phyloP scores from a whole-genome alignment of 2,888 invertebrate genomes.

The Vesta saturnalis region DNA sequence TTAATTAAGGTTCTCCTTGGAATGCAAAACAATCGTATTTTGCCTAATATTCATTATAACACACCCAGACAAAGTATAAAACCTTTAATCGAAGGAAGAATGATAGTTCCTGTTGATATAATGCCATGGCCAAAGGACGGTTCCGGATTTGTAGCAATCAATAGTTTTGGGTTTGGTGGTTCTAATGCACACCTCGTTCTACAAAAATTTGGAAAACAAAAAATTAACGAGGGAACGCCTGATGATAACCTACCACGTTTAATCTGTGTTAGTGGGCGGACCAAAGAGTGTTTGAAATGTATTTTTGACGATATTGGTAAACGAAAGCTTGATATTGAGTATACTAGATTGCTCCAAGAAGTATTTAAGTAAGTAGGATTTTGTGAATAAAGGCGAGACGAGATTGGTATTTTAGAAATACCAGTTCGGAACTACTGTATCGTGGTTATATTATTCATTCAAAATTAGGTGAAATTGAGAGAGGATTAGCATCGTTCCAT shows the following conservation, averaged over 20 bases:
- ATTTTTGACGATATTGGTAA: constrained; percentile 73
- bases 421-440: constrained; percentile 11
- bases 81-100: constrained; percentile 69
- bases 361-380: constrained; percentile 47
- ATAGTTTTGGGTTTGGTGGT: constrained; percentile 95
- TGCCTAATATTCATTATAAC: constrained; percentile 85
- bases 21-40: constrained; percentile 81
- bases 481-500: constrained; percentile 8
- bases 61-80: constrained; percentile 64
- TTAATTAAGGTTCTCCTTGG: constrained; percentile 58
- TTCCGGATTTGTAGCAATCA: constrained; percentile 68
- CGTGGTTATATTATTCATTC: constrained; percentile 25
- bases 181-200: constrained; percentile 81
- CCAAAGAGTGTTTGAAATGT: constrained; percentile 75
- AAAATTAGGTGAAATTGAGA: constrained; percentile 24
- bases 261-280: constrained; percentile 80
- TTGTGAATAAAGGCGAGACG: background rate
- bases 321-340: constrained; percentile 71
- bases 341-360: constrained; percentile 51
- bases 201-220: constrained; percentile 68
- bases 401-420: constrained; percentile 18
- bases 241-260: constrained; percentile 76
- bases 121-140: constrained; percentile 66
- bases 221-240: constrained; percentile 69
- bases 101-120: constrained; percentile 78